Base-by-base conservation (phyloP, 2,888 invertebrate genomes). In the Aethes cnicana region DNA sequence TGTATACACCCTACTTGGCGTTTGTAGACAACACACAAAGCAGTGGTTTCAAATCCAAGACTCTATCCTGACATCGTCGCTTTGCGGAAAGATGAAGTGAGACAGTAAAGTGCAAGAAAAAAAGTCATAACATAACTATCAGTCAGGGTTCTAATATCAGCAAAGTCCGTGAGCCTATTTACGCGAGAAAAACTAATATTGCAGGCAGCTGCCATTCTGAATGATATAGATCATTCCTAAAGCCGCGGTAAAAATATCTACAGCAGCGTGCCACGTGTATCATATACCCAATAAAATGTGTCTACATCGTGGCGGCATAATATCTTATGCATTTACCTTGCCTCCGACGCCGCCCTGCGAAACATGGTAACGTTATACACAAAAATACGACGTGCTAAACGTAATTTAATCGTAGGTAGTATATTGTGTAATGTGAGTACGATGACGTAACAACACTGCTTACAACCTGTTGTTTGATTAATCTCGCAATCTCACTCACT, bases 341-440 rank as follows among this genome's bases (percentile, higher is more conserved):
- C 76, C 81, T 67, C 84, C 84, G 64, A 78, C 87, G 66, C 85
- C 84, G 68, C 89, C 90, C 90, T 90, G 89, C 76, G 85, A 74
- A 83, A 76, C 59, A 75, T 70, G 61, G 69, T 66, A 52, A 52
- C 26, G 44, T 52, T 52, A 46, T 42, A 39, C 50, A 44, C 37
- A 46, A n/a, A n/a, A n/a, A n/a, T n/a, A n/a, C n/a, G n/a, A n/a
- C 3, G 28, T 21, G 37, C 52, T 32, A 59, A 56, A 54, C 30
- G 54, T 37, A 78, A 72, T 61, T 71, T 60, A 68, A 66, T 69
- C 70, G 67, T 64, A 71, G 68, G 69, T 63, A 62, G 59, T 56
- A n/a, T n/a, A 60, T 46, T 58, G 49, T 47, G 37, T 43, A 25
- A n/a, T 54, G 46, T 54, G 47, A 50, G 50, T 41, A 42, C n/a